Base-by-base conservation (phyloP, 2,113 vertebrate species). In the Alexandromys fortis region DNA sequence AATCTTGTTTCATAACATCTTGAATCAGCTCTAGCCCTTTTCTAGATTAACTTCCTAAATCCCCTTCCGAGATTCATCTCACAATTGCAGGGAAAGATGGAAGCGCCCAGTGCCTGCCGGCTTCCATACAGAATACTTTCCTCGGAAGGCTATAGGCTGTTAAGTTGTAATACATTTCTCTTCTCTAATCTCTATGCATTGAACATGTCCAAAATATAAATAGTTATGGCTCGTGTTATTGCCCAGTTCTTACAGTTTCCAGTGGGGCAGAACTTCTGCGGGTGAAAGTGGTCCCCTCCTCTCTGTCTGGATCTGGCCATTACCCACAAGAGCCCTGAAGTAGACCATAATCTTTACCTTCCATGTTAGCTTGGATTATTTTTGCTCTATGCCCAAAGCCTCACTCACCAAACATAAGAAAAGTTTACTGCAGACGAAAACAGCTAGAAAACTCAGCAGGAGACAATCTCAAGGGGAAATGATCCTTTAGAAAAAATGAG, bases 181-280 rank as follows among this genome's bases (percentile, higher is more conserved):
- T 98, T 95, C 89, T 97, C 61, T 98, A 95, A 83, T 98, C 30
- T 97, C 89, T 97, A 96, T 97, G 86, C 89, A 87, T 94, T 96
- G 97, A 96, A 96, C 45, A 96, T 68, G 91, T 94, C 38, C 17
- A 97, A 97, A 96, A 97, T 97, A 96, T 92, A 96, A 96, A 98
- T 92, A 97, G 97, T 92, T 98, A 97, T 97, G 98, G 92, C 88
- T 91, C 68, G 14, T 45, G 14, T 97, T 96, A 97, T 91, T 98
- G 83, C 94, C 95, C 42, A 49, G 81, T 93, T 97, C 79, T 42
- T 28, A 63, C 91, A 95, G 79, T 96, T 97, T 97, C 96, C 92
- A 96, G 92, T 67, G 11, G 35, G 75, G 96, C 94, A 96, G 97
- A 96, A 96, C 97, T 97, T 97, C 94, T 95, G 1, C 75, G 30